Conservation (phyloP, 2,797 vertebrate species). For the Morus bassanus region DNA sequence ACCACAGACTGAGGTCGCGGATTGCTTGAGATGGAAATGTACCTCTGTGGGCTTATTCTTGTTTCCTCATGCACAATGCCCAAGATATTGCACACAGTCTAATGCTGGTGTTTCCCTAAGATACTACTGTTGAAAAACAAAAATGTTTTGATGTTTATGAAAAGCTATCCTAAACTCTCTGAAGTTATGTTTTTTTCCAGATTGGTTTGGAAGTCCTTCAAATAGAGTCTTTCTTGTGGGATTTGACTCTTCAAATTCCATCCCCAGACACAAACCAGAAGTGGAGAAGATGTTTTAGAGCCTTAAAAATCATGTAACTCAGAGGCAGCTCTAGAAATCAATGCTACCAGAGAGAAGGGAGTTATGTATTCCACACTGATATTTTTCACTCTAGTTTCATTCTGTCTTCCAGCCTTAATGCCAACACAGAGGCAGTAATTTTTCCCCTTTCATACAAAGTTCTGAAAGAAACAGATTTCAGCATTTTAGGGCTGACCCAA, state of each 20-base stretch:
- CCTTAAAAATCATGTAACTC: background rate
- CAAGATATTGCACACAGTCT: background rate
- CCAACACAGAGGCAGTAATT: background rate
- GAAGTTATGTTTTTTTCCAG: background rate
- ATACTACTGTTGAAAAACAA: conserved; percentile 10
- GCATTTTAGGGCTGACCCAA: background rate
- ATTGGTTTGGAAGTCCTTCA: conserved; percentile 45
- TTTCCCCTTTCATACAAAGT: background rate
- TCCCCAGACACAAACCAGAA: conserved; percentile 28
- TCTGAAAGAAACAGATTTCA: background rate
- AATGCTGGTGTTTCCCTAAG: background rate
- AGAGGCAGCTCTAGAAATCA: background rate
- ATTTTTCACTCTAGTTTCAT: background rate
- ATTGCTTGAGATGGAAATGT: conserved; percentile 10
- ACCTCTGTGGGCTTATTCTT: background rate
- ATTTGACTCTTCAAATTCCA: conserved; percentile 15
- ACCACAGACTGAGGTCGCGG: background rate
- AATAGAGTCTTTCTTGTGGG: conserved; percentile 41
- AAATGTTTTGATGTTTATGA: conserved; percentile 48
- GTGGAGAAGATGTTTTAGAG: background rate
- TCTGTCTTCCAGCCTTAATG: background rate
- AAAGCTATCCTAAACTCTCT: conserved; percentile 30
- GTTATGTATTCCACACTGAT: background rate
- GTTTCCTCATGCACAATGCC: background rate
- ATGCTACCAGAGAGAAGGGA: background rate